Conservation (phyloP, 2,888 invertebrate genomes). For the Hesperia comma region DNA sequence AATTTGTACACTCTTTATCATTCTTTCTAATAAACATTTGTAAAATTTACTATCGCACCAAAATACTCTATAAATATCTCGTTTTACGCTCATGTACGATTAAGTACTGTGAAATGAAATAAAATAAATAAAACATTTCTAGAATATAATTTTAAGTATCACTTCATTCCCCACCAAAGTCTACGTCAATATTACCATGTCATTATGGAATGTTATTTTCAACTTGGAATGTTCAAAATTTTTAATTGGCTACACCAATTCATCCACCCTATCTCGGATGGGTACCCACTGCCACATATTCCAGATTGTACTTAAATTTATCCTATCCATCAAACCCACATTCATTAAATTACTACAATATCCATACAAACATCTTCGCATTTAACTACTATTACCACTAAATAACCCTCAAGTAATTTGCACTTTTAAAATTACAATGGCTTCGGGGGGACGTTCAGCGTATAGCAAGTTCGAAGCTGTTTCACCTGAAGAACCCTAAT, state of each 20-base stretch:
- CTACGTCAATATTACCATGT: slow-evolving; percentile 47
- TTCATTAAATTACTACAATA: slow-evolving; percentile 77
- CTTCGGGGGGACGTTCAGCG: slow-evolving; percentile 82
- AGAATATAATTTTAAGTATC: slow-evolving; percentile 66
- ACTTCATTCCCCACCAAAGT: slow-evolving; percentile 75
- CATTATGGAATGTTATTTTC: slow-evolving; percentile 32
- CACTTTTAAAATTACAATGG: slow-evolving; percentile 73
- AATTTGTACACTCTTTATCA: slow-evolving; percentile 81
- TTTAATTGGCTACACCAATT: slow-evolving; percentile 21
- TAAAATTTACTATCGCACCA: slow-evolving; percentile 83
- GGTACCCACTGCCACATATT: slow-evolving; percentile 30
- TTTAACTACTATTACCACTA: slow-evolving; percentile 71
- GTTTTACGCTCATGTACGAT: slow-evolving; percentile 67
- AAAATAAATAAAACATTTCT: slow-evolving; percentile 65
- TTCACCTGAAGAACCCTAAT: slow-evolving; percentile 48
- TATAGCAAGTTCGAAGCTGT: slow-evolving; percentile 78
- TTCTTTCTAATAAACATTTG: slow-evolving; percentile 77
- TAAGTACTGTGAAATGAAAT: slow-evolving; percentile 70
- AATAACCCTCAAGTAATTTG: slow-evolving; percentile 77
- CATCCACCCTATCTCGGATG: not conserved
- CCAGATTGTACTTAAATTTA: slow-evolving; percentile 45
- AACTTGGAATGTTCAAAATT: slow-evolving; percentile 49
- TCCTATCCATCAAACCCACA: slow-evolving; percentile 57
- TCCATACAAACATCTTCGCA: slow-evolving; percentile 73
- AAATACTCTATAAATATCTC: slow-evolving; percentile 74